Percentiles rank a stretch among this genome's conserved stretches.
These are phyloP conservation scores for Eilema caniola DNA, from an alignment of 2,888 invertebrate genomes.

Conservation along the genomic window DNA sequence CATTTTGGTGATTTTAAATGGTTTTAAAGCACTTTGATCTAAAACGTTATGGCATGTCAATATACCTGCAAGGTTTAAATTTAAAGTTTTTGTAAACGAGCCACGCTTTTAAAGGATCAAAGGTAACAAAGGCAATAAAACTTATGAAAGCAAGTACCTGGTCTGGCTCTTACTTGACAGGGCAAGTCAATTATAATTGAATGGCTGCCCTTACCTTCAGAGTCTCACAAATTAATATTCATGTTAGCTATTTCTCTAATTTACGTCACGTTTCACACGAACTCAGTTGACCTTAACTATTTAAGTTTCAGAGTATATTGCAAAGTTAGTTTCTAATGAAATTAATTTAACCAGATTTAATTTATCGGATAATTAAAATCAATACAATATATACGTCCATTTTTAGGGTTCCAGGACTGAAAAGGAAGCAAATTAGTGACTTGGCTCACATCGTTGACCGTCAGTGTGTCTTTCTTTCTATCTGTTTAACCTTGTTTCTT, in stretches of 20 bases:
- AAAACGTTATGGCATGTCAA: background rate
- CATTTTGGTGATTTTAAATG: too few relatives aligned
- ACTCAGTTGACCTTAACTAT: conserved; percentile 45
- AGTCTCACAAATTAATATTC: conserved; percentile 48
- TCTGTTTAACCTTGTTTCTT: too few relatives aligned
- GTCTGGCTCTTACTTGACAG: conserved; percentile 20
- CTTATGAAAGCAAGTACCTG: conserved; percentile 28
- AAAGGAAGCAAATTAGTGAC: background rate
- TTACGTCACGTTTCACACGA: conserved; percentile 44
- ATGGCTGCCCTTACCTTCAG: conserved; percentile 28
- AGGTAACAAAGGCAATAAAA: conserved; percentile 3
- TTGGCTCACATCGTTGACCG: too few relatives aligned
- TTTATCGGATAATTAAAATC: background rate
- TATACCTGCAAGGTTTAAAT: background rate
- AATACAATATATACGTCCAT: background rate
- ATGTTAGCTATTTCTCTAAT: conserved; percentile 51
- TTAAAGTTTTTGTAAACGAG: background rate
- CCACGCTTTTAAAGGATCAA: conserved; percentile 5
- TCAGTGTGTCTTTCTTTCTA: too few relatives aligned
- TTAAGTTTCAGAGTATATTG: conserved; percentile 29
- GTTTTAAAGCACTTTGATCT: background rate
- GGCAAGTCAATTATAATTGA: conserved; percentile 30
- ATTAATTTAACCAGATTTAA: background rate
- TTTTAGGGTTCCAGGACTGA: background rate
- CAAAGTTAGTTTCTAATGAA: background rate